Base-by-base conservation (phyloP, 2,888 invertebrate species). In the Pinctada fucata region DNA sequence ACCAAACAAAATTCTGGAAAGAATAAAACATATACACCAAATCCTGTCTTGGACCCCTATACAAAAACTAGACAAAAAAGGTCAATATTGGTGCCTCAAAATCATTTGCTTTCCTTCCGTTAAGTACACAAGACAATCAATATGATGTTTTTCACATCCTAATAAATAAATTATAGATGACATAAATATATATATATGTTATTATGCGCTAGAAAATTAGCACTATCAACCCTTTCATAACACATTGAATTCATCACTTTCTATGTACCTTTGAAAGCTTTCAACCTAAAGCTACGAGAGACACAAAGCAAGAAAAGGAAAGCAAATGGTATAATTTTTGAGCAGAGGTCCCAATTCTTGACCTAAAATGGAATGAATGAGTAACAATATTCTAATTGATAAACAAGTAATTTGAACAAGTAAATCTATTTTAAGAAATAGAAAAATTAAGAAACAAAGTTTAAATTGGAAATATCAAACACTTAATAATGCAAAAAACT, bases 331-430 rank as follows among this genome's bases (percentile, higher is more conserved):
- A 31, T 1, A 0, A 58, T 58, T 6, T 58, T 58, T 58, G 58
- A 58, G 58, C 58, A 10, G 13, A 13, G 58, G 8, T 10, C 6
- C 58, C 58, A 58, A 58, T 10, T 48, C 74, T 63, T 74, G 50
- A 49, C 49, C 64, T 31, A 77, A 72, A 66, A 72, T 77, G 76
- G 76, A 77, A 77, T 77, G 76, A 77, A 77, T 77, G 51, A 77
- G 71, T 67, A 77, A 77, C 72, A 77, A 77, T 72, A 73, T 65
- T 73, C 50, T 65, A 64, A 58, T 71, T 71, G 67, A 77, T 70
- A 72, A 64, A 74, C 64, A 72, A 77, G 50, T 71, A 77, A 77
- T 70, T 52, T 77, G 72, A 77, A 77, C 76, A 77, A 77, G 76
- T 70, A 72, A 77, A 72, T 75, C 58, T 50, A 67, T 50, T 58